phyloP scores from a whole-genome alignment of 2,113 vertebrate species.

The Mustela nigripes region DNA sequence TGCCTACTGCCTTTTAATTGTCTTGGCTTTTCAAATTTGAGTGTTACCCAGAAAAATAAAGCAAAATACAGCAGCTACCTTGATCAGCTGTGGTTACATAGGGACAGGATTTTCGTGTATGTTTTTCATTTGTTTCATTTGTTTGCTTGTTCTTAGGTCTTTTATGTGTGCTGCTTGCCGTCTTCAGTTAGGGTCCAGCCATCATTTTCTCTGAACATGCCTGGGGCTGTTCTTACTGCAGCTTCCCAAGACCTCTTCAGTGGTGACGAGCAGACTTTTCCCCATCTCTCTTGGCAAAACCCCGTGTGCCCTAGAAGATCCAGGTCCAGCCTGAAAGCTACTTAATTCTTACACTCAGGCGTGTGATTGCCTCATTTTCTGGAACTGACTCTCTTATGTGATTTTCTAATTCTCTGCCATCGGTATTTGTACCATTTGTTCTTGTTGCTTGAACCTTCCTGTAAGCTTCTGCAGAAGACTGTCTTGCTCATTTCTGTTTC shows the following conservation, averaged over 20 bases:
- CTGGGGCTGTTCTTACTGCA: not conserved
- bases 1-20: conserved; percentile 56
- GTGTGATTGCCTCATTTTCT: not conserved
- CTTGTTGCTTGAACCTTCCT: not conserved
- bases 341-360: not conserved
- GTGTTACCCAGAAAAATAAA: conserved; percentile 36
- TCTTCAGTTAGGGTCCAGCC: not conserved
- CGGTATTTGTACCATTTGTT: not conserved
- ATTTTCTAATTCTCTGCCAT: conserved; percentile 33
- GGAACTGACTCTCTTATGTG: not conserved
- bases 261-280: not conserved
- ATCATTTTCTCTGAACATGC: not conserved
- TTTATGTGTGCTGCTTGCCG: not conserved
- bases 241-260: not conserved
- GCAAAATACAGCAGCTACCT: conserved; percentile 13
- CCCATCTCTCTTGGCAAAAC: not conserved
- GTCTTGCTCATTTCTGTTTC: not conserved
- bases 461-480: not conserved
- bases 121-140: not conserved
- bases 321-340: not conserved
- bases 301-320: not conserved
- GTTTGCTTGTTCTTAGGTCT: not conserved
- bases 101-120: not conserved
- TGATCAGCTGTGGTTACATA: not conserved
- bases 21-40: conserved; percentile 55